Evolutionary conservation across 2,113 vertebrate species (phyloP).

Genomic region (Apaloderma vittatum): DNA sequence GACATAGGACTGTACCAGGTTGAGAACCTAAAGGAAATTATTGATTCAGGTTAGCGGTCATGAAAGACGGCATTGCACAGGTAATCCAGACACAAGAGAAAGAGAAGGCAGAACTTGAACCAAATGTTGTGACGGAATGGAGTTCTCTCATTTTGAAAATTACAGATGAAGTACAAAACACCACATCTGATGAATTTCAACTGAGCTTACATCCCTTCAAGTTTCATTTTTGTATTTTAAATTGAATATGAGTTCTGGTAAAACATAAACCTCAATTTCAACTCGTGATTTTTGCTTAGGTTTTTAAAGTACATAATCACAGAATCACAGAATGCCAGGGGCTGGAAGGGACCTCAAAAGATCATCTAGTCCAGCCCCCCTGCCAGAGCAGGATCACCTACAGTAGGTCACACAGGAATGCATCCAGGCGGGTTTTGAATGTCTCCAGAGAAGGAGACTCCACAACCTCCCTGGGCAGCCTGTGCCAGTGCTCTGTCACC

Average conservation of each 20-base stretch:
- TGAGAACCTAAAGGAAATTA: constrained; percentile 85
- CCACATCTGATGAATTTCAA: background rate
- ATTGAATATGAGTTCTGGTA: background rate
- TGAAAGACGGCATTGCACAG: background rate
- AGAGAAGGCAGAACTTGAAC: background rate
- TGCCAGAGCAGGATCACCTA: no score
- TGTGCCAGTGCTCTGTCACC: no score
- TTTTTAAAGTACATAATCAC: background rate
- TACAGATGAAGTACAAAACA: background rate
- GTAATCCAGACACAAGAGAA: background rate
- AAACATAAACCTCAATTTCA: background rate
- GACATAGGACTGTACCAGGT: constrained; percentile 95
- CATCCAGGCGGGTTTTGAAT: no score
- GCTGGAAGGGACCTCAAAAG: no score
- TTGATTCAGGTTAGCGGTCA: background rate
- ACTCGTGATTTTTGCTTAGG: background rate
- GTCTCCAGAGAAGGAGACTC: no score
- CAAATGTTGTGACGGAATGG: background rate
- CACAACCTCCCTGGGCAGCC: no score
- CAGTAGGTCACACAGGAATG: no score
- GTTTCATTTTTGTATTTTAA: background rate
- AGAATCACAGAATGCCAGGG: no score
- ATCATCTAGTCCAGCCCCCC: no score
- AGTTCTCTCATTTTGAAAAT: background rate
- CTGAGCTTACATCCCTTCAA: background rate